Conservation (phyloP, 2,888 invertebrate genomes). For the Punctoribates punctum region DNA sequence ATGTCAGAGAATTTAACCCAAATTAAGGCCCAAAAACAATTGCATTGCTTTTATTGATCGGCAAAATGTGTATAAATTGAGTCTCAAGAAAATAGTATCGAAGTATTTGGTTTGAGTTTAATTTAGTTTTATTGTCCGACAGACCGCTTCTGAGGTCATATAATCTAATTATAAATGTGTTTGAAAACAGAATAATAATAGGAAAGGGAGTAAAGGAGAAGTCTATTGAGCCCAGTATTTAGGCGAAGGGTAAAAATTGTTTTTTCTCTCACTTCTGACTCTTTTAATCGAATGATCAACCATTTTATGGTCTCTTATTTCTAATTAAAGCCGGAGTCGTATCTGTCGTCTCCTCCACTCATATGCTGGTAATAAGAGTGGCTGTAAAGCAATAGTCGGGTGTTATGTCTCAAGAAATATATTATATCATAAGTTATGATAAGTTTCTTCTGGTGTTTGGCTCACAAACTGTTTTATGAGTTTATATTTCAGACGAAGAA, state of each 20-base stretch:
- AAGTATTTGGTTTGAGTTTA: no score
- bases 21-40: no score
- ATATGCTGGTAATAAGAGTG: neutral
- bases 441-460: neutral
- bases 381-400: neutral
- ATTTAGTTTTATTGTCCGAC: neutral
- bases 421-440: neutral
- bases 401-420: neutral
- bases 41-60: no score
- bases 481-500: constrained; percentile 10
- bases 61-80: no score
- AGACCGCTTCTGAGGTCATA: neutral
- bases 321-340: constrained; percentile 13
- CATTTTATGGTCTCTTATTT: constrained; percentile 35
- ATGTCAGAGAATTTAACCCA: no score
- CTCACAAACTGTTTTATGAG: neutral
- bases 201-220: neutral
- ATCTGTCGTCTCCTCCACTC: neutral
- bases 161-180: neutral
- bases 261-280: neutral
- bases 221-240: neutral
- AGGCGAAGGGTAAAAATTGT: neutral
- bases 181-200: neutral
- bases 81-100: no score
- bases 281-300: constrained; percentile 20